These are phyloP conservation scores for Embiotoca jacksoni DNA, from an alignment of 2,113 vertebrate genomes.

Conservation along the genomic window DNA sequence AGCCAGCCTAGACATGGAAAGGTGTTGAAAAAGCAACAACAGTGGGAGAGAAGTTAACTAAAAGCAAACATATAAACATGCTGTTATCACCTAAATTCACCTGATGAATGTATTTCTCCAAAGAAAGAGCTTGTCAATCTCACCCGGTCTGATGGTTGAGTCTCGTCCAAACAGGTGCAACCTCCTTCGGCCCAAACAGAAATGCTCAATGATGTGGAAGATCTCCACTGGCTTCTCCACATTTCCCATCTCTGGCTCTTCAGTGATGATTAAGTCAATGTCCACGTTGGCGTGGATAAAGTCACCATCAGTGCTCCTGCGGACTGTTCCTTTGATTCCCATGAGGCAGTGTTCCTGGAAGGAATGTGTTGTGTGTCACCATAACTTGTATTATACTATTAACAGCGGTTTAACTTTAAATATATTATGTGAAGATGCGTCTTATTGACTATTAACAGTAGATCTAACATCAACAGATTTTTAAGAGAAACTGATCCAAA, in stretches of 20 bases:
- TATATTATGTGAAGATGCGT: background rate
- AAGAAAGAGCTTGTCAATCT: background rate
- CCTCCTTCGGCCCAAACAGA: conserved; percentile 94
- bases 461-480: too few relatives aligned
- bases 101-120: background rate
- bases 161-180: conserved; percentile 97
- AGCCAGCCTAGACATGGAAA: conserved; percentile 89
- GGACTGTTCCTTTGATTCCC: conserved; percentile 98
- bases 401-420: background rate
- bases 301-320: conserved; percentile 94
- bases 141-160: conserved; percentile 96
- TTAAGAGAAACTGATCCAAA: background rate
- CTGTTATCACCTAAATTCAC: background rate
- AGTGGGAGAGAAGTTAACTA: too few relatives aligned
- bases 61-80: background rate
- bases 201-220: conserved; percentile 98
- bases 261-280: conserved; percentile 98
- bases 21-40: background rate
- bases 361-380: background rate
- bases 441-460: too few relatives aligned
- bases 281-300: conserved; percentile 99
- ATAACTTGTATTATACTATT: background rate
- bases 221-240: conserved; percentile 99
- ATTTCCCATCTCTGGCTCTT: conserved; percentile 97
- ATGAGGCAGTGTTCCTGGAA: conserved; percentile 96